Base-by-base conservation (phyloP, 2,113 vertebrate species). In the Myodes glareolus region DNA sequence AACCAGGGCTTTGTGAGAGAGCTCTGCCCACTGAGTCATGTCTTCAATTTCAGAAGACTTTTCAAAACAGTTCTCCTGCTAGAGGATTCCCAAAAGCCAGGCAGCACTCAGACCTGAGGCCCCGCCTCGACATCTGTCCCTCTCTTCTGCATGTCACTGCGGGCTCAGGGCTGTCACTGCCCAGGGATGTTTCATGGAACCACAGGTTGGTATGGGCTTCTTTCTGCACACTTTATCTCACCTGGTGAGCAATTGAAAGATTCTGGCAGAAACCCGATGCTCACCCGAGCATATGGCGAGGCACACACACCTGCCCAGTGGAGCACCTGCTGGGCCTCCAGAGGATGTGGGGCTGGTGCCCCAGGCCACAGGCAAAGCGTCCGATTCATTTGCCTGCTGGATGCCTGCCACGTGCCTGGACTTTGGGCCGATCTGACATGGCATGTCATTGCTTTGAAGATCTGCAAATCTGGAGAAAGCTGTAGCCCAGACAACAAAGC, bases 281-380 rank as follows among this genome's bases (percentile, higher is more conserved):
- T 87, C 88, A 96, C 91, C 91, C 94, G 97, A 97, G 98, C 99
- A 99, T 99, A 99, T 99, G 99, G 99, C 82, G 89, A 97, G 98
- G 96, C 91, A 50, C 89, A 98, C 99, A 98, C 99, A 99, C 99
- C 99, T 99, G 99, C 99, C 98, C 95, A 3, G 11, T 63, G 98
- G 86, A 98, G 98, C 99, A 99, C 99, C 99, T 99, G 99, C 99
- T 98, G 97, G 98, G 98, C 36, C 0, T 92, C 12, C 97, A 42
- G 81, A 47, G 95, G 95, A 93, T 72, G 65, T 85, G 97, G 92
- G 91, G 88, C 85, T 36, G 96, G 75, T 82, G 55, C 91, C 88
- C 94, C 45, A 3, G 80, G 84, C 72, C 98, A 95, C 90, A 52
- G 97, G 98, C 98, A 98, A 96, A 97, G 94, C 68, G 55, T 97